Conservation (phyloP, 2,113 vertebrate genomes). For the Pterocles gutturalis region DNA sequence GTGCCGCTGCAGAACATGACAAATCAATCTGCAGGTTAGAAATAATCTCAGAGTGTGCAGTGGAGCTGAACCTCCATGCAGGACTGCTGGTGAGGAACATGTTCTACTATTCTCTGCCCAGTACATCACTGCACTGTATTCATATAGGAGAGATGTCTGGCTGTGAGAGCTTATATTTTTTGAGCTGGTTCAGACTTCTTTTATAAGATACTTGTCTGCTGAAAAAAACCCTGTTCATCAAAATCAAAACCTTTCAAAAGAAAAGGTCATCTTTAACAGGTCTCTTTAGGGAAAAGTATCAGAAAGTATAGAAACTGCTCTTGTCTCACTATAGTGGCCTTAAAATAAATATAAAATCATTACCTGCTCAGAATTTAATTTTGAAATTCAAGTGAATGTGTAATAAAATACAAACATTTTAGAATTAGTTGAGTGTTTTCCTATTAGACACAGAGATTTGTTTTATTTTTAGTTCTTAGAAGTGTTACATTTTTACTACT, state of each 20-base stretch:
- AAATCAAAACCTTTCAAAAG: background rate
- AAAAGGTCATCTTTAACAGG: background rate
- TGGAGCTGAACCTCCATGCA: background rate
- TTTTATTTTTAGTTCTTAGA: background rate
- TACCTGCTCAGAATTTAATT: background rate
- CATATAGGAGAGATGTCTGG: background rate
- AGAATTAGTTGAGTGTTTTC: background rate
- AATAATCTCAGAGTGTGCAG: background rate
- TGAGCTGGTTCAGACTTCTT: background rate
- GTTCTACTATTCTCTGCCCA: background rate
- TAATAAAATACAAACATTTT: background rate
- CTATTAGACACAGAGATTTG: background rate
- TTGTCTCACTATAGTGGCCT: background rate
- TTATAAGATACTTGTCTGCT: background rate
- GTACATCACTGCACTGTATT: background rate
- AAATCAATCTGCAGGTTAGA: conserved; percentile 9
- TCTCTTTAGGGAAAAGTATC: background rate
- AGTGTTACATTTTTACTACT: background rate
- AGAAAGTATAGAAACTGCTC: background rate
- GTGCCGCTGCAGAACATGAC: background rate
- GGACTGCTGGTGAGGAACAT: background rate
- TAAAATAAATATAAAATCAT: background rate
- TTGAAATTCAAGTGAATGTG: background rate
- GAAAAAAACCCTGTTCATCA: fast-evolving
- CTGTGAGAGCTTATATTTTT: background rate